Conservation (phyloP, 1,140 invertebrate genomes). For the Apis laboriosa region DNA sequence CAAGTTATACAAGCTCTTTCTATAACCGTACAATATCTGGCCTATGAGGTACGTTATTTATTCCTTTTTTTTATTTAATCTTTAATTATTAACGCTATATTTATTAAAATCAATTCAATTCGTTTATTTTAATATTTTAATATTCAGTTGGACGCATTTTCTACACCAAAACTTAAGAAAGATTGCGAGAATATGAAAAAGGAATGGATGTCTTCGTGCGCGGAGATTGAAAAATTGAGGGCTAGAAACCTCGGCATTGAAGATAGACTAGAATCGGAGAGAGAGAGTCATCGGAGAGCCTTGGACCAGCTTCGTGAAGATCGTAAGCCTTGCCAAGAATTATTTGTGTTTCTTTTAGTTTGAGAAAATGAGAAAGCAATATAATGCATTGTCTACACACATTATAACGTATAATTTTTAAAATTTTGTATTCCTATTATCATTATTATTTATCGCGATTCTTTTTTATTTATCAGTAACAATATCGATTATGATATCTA, state of each 20-base stretch:
- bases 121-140: conserved; percentile 5
- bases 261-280: conserved; percentile 80
- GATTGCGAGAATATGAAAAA: conserved; percentile 80
- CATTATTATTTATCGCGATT: background rate
- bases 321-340: conserved; percentile 67
- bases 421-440: background rate
- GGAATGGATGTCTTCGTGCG: conserved; percentile 79
- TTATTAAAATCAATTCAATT: too few relatives aligned
- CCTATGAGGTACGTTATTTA: conserved; percentile 82
- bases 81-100: background rate
- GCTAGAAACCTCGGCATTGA: conserved; percentile 80
- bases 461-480: background rate
- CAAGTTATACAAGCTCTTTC: conserved; percentile 85
- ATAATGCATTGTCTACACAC: conserved; percentile 5
- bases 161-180: conserved; percentile 80
- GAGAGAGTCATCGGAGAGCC: conserved; percentile 71
- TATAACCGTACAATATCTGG: conserved; percentile 86
- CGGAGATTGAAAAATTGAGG: conserved; percentile 81
- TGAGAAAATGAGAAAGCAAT: conserved; percentile 20
- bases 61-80: background rate
- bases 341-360: conserved; percentile 43
- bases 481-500: background rate
- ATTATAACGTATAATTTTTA: background rate
- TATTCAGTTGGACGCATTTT: conserved; percentile 84
- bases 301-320: conserved; percentile 73